Evolutionary conservation across 2,797 vertebrate species (phyloP).

Genomic region (Pygocentrus nattereri): DNA sequence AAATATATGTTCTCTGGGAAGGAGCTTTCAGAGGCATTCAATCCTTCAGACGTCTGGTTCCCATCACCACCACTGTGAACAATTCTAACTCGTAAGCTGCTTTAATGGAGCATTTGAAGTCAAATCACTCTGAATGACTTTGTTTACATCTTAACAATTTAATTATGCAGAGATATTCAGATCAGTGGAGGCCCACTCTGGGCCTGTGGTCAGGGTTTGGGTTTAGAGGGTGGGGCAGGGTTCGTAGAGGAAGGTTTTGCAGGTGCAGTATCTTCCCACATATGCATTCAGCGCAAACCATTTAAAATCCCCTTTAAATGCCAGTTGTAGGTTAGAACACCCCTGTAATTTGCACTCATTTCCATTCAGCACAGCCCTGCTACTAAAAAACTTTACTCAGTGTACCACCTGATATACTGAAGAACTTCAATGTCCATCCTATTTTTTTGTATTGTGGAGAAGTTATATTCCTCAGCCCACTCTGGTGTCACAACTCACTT

Average conservation of each 20-base stretch:
- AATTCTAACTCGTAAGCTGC: too few species aligned
- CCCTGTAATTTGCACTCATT: background rate
- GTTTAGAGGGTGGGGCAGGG: constrained; percentile 19
- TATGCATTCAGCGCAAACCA: constrained; percentile 9
- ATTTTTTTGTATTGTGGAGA: background rate
- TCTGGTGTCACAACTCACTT: too few species aligned
- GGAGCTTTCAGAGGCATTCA: too few species aligned
- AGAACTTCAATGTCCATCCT: background rate
- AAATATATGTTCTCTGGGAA: too few species aligned
- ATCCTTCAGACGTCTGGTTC: too few species aligned
- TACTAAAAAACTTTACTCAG: background rate
- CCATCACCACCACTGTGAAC: too few species aligned
- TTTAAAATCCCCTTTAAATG: too few species aligned
- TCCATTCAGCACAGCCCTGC: background rate
- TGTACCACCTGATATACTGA: background rate
- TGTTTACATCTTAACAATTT: too few species aligned
- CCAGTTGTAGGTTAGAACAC: background rate
- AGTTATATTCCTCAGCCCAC: background rate
- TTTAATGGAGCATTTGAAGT: too few species aligned
- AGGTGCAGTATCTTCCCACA: constrained; percentile 46
- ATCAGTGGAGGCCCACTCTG: constrained; percentile 1
- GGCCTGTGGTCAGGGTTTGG: constrained; percentile 27
- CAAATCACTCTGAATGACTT: too few species aligned
- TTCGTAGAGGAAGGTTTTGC: constrained; percentile 19
- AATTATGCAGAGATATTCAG: constrained; percentile 18